phyloP scores from a whole-genome alignment of 2,888 invertebrate species.

The Papilio protenor region DNA sequence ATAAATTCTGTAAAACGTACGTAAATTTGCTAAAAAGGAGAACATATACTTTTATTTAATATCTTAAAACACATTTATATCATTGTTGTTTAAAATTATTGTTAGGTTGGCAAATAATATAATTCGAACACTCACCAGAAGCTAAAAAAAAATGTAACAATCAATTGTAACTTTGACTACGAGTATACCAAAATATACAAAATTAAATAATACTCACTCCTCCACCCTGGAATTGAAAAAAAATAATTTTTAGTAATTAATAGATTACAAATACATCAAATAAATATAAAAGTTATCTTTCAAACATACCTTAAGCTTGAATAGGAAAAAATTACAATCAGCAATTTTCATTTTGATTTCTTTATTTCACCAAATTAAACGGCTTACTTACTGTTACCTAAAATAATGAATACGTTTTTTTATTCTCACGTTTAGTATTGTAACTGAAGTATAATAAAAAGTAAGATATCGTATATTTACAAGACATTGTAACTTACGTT shows the following conservation, averaged over 20 bases:
- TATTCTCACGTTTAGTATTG: neutral
- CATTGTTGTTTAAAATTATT: too few relatives aligned
- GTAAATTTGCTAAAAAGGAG: constrained; percentile 30
- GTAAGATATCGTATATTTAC: neutral
- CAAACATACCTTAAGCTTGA: constrained; percentile 34
- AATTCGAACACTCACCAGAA: constrained; percentile 24
- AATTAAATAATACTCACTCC: constrained; percentile 15
- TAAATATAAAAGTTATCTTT: neutral
- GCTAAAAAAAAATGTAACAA: constrained; percentile 11
- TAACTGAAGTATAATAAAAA: neutral
- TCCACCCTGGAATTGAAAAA: constrained; percentile 19
- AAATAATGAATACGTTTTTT: neutral
- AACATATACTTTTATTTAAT: neutral
- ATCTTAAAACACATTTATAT: neutral
- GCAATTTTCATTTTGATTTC: neutral
- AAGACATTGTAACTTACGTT: constrained; percentile 31
- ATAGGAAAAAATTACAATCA: neutral
- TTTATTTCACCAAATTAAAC: neutral
- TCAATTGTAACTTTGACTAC: too few relatives aligned
- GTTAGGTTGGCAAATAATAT: too few relatives aligned
- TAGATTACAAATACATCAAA: neutral
- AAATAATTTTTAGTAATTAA: neutral
- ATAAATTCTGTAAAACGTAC: neutral
- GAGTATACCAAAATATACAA: too few relatives aligned
- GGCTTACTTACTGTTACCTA: constrained; percentile 31